Evolutionary conservation across 2,113 vertebrate genomes (phyloP).

Genomic region (Chionomys nivalis): DNA sequence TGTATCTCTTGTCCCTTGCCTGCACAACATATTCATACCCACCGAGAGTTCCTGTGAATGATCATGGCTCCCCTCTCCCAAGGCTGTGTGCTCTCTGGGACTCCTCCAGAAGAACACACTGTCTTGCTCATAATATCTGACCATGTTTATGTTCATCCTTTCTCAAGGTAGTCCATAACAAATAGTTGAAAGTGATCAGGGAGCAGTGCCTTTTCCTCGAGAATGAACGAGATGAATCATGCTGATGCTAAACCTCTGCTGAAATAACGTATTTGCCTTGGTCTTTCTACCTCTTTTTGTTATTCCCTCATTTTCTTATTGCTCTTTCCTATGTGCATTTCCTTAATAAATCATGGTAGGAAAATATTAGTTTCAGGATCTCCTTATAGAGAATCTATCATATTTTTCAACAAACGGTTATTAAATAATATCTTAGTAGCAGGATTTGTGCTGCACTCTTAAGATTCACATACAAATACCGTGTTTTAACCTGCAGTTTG

Average conservation of each 20-base stretch:
- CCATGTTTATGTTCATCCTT: background rate
- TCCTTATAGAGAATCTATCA: background rate
- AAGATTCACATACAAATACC: background rate
- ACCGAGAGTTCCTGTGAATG: background rate
- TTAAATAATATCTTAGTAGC: slow-evolving; percentile 5
- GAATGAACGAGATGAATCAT: background rate
- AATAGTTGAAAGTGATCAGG: background rate
- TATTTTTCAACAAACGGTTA: slow-evolving; percentile 24
- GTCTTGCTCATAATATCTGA: background rate
- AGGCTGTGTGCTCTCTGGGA: background rate
- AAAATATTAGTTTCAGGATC: background rate
- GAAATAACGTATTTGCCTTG: background rate
- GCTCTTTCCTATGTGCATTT: background rate
- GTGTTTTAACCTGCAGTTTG: background rate
- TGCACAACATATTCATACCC: too few relatives aligned
- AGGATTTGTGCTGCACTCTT: slow-evolving; percentile 17
- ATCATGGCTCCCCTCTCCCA: background rate
- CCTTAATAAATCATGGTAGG: background rate
- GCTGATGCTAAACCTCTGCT: background rate
- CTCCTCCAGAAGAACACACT: background rate
- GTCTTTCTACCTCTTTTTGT: background rate
- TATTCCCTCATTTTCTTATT: background rate
- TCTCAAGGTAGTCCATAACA: background rate
- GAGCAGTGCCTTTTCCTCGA: background rate
- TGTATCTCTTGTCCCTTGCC: background rate